Evolutionary conservation across 2,113 vertebrate genomes (phyloP).

Genomic region (Poecilia latipinna): DNA sequence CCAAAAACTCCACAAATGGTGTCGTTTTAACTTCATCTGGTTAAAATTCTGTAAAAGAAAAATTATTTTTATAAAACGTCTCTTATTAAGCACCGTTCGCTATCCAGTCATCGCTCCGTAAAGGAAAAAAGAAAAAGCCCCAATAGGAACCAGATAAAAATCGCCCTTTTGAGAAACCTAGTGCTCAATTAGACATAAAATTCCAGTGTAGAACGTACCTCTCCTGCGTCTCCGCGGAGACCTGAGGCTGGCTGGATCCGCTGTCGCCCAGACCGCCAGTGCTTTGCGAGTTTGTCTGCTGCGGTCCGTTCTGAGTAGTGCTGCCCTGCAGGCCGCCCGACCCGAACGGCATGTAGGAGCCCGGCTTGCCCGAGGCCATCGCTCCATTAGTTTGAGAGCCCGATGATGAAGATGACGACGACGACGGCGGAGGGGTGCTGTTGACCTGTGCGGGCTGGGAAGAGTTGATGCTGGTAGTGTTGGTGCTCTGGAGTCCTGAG

Average conservation of each 20-base stretch:
- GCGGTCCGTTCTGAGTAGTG: slow-evolving; percentile 79
- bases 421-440: slow-evolving; percentile 81
- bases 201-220: slow-evolving; percentile 78
- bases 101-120: too few species aligned
- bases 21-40: too few species aligned
- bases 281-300: slow-evolving; percentile 74
- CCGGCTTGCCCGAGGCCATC: slow-evolving; percentile 84
- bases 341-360: slow-evolving; percentile 87
- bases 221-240: slow-evolving; percentile 87
- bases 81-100: too few species aligned
- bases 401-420: slow-evolving; percentile 81
- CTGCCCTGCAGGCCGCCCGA: slow-evolving; percentile 78
- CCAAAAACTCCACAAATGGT: too few species aligned
- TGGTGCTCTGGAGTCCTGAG: slow-evolving; percentile 83
- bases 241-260: slow-evolving; percentile 78
- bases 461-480: slow-evolving; percentile 82
- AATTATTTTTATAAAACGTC: too few species aligned
- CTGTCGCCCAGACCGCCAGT: slow-evolving; percentile 77
- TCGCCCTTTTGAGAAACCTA: background rate
- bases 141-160: background rate
- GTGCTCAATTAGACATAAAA: background rate
- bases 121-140: too few species aligned
- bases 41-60: too few species aligned
- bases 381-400: slow-evolving; percentile 81
- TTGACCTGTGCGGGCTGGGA: slow-evolving; percentile 82